Conservation (phyloP, 2,797 vertebrate genomes). For the Gymnothorax javanicus region DNA sequence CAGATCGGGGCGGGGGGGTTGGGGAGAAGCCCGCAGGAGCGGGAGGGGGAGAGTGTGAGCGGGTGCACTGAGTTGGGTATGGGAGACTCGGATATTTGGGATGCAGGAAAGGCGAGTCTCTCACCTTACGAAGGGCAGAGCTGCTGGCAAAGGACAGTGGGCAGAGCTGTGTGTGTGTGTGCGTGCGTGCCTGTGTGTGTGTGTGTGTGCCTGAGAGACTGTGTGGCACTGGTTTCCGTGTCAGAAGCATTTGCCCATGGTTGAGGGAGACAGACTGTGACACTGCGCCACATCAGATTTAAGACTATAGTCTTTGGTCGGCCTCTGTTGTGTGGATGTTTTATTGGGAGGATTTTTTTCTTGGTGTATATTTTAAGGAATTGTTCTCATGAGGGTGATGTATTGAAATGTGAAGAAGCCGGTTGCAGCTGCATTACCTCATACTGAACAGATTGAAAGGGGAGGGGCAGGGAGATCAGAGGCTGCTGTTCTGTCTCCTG, state of each 20-base stretch:
- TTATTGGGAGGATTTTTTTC: background rate
- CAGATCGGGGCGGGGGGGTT: slow-evolving; percentile 48
- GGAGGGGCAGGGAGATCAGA: background rate
- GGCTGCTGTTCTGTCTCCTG: too few relatives aligned
- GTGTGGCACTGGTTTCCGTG: background rate
- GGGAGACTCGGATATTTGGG: slow-evolving; percentile 6
- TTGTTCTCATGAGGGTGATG: background rate
- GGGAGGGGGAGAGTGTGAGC: slow-evolving; percentile 13
- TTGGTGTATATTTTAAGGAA: background rate
- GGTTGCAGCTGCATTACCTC: background rate
- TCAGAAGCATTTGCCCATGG: background rate
- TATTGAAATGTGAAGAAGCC: background rate
- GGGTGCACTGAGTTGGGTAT: background rate
- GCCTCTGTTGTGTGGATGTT: background rate
- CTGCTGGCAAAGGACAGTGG: background rate
- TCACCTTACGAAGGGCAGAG: background rate
- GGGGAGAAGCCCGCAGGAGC: slow-evolving; percentile 6
- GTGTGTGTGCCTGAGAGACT: background rate
- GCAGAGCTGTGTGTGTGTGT: background rate
- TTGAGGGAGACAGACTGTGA: background rate
- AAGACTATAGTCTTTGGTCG: background rate
- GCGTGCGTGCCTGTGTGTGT: background rate
- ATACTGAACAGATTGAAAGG: background rate
- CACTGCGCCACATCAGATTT: background rate
- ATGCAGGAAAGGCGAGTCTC: background rate